These are phyloP conservation scores for Malaclemys terrapin DNA, from an alignment of 2,113 vertebrate species.

Conservation along the genomic window DNA sequence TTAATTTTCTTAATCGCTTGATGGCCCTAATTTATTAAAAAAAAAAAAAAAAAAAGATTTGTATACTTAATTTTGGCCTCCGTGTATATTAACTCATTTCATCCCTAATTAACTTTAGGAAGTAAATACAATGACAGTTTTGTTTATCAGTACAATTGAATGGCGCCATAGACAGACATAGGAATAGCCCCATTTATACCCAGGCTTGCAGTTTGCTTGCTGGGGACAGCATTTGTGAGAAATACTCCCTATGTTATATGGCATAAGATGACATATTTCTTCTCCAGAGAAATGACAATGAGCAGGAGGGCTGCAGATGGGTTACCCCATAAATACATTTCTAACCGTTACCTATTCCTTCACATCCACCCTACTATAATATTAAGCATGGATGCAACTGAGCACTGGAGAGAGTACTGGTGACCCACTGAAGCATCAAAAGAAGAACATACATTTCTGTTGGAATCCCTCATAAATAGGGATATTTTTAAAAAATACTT, in stretches of 20 bases:
- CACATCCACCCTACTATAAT: neutral
- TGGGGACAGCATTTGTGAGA: neutral
- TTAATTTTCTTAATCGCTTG: no score
- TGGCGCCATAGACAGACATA: neutral
- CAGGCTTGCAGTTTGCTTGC: neutral
- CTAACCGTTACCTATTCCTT: neutral
- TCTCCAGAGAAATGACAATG: neutral
- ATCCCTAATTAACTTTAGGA: neutral
- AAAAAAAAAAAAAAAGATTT: no score
- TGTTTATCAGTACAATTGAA: neutral
- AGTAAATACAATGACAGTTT: neutral
- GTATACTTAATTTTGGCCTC: no score
- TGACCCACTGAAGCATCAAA: neutral
- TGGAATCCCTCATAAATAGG: neutral
- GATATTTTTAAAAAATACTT: no score
- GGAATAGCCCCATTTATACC: neutral
- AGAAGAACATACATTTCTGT: rapidly evolving
- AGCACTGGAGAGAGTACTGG: neutral
- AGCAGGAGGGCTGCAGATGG: neutral
- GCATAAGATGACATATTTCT: neutral
- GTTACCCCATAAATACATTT: neutral
- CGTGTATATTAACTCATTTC: no score
- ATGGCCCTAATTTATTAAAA: no score
- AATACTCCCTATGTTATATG: neutral
- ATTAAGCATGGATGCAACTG: neutral